Conservation (phyloP, 2,888 invertebrate genomes). For the Luperina nickerlii region DNA sequence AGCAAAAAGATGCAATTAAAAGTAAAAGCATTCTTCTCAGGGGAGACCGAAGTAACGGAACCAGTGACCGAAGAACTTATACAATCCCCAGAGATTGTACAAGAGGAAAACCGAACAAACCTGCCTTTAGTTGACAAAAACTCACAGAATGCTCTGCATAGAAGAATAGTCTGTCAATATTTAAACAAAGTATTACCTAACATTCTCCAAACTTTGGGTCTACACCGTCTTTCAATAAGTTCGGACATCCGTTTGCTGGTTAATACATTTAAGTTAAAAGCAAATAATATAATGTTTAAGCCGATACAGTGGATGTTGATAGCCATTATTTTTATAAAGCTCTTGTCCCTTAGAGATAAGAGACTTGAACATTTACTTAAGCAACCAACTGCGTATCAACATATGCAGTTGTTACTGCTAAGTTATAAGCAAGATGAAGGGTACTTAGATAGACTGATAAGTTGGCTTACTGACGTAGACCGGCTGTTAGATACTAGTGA, state of each 20-base stretch:
- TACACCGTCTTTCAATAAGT: slow-evolving; percentile 81
- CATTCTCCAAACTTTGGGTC: slow-evolving; percentile 87
- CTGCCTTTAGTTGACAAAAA: slow-evolving; percentile 92
- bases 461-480: slow-evolving; percentile 88
- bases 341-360: slow-evolving; percentile 86
- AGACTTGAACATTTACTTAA: slow-evolving; percentile 77
- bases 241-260: slow-evolving; percentile 89
- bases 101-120: slow-evolving; percentile 81
- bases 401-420: slow-evolving; percentile 86
- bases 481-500: slow-evolving; percentile 83
- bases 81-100: slow-evolving; percentile 52
- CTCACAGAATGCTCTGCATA: slow-evolving; percentile 92
- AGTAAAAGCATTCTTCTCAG: slow-evolving; percentile 91
- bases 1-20: slow-evolving; percentile 91
- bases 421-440: slow-evolving; percentile 88
- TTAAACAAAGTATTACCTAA: slow-evolving; percentile 92
- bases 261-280: slow-evolving; percentile 92
- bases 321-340: slow-evolving; percentile 92
- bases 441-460: slow-evolving; percentile 87
- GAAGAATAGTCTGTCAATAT: slow-evolving; percentile 92
- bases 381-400: slow-evolving; percentile 80
- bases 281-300: slow-evolving; percentile 93
- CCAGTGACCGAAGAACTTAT: slow-evolving; percentile 70
- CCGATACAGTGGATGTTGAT: slow-evolving; percentile 93
- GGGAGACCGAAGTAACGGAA: slow-evolving; percentile 86